Evolutionary conservation across 2,888 invertebrate genomes (phyloP), one percentile per base, ranked within the genome.

Genomic region (Papilio demoleus): DNA sequence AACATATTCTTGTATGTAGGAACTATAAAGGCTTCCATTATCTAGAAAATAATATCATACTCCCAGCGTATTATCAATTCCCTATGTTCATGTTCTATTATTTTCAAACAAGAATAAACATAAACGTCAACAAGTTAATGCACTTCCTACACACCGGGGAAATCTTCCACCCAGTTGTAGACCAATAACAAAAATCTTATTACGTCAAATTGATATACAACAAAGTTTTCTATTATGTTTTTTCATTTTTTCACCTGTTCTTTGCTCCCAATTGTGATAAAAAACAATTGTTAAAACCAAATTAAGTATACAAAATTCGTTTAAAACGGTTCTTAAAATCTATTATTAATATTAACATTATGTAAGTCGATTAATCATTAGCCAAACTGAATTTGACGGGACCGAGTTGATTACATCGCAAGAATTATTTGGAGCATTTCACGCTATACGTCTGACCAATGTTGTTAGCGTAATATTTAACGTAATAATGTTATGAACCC

Each of bases 101-200:
- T 24, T 62, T 67, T 56, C 50, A 62, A 56, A 9, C 42, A 42
- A 67, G 61, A 53, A 19, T 19, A 53, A 67, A 62, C 40, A 56
- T 65, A 50, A 66, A 67, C 42, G 38, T 62, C 11, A 53, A 53
- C 40, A 67, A 62, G 62, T 67, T 67, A 67, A 67, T 67, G 67
- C 62, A 68, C 56, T 64, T 50, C 36, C 38, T 34, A 59, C 45
- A 38, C 63, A 19, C 58, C 12, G 14, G 67, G 56, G 67, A 58
- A 68, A 68, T 68, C 58, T 68, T 61, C 58, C 34, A 27, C 12
- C n/a, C 36, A 38, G 58, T 58, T 36, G 31, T 56, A 42, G 2
- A 31, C 42, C 42, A 63, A 63, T 59, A 59, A 56, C 4, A 45
- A 62, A n/a, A 67, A 67, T 64, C 58, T 64, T 68, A 50, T 64